phyloP scores from a whole-genome alignment of 2,888 invertebrate species.

The Petrolisthes manimaculis region DNA sequence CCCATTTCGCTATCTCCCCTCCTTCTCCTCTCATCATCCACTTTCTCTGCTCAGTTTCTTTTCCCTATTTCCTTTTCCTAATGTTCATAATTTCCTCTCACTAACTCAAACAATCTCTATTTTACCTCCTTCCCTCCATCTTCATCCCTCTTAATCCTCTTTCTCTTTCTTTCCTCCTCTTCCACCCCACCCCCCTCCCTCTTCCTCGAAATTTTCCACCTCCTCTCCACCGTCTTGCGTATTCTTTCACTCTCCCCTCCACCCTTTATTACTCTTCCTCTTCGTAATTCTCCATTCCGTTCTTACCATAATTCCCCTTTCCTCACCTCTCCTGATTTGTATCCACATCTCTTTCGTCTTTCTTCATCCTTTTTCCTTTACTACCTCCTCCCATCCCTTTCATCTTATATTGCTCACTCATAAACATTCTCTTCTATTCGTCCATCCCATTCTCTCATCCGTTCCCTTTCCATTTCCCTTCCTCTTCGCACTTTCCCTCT shows the following conservation, averaged over 20 bases:
- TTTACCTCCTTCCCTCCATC: background rate
- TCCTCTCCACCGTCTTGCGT: background rate
- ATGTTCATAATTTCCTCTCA: background rate
- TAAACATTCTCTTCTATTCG: background rate
- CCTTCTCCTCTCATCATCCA: background rate
- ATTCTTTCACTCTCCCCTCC: background rate
- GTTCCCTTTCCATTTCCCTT: background rate
- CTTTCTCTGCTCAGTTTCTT: background rate
- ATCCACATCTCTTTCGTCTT: background rate
- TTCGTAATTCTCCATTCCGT: background rate
- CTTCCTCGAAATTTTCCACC: background rate
- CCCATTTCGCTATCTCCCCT: background rate
- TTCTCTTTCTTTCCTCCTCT: background rate
- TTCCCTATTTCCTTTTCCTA: background rate
- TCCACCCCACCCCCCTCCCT: background rate
- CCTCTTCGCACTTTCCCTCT: background rate
- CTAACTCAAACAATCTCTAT: background rate
- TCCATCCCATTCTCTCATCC: background rate
- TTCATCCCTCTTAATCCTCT: background rate
- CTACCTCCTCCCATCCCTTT: background rate
- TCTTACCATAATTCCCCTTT: background rate
- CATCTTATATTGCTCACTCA: background rate
- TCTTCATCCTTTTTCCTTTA: background rate
- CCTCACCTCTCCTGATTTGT: background rate
- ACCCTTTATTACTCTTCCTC: background rate